Evolutionary conservation across 2,888 invertebrate genomes (phyloP), one percentile per base, ranked within the genome.

Genomic region (Netelia melanura): DNA sequence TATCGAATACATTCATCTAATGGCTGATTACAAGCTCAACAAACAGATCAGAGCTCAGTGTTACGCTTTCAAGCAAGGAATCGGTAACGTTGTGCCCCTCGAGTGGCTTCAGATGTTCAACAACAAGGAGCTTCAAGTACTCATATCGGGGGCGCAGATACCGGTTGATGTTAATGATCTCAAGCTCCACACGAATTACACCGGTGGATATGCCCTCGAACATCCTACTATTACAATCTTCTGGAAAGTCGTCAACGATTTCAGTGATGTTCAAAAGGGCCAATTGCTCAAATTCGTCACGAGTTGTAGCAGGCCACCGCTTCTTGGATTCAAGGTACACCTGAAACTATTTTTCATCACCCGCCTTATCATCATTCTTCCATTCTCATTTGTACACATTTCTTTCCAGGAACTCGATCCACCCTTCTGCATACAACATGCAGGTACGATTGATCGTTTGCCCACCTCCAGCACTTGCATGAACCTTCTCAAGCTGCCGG

Each of bases 381-480:
- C 21, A 79, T 71, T 65, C 54, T 30, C 1, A 61, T 25, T 71
- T 10, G 11, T 43, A 1, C 44, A 10, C 14, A 65, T 48, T 54
- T 81, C 62, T 68, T 87, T 86, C 1, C 91, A 98, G 97, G 99
- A 99, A 93, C 94, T 99, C 86, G 97, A 98, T 94, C 99, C 99
- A 11, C 97, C 98, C 1, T 99, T 99, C 94, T 98, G 98, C 92
- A 98, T 99, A 91, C 99, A 99, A 92, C 97, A 97, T 84, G 98
- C 98, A 79, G 99, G 98, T 11, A 96, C 96, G 68, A 97, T 97
- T 88, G 98, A 98, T 93, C 96, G 99, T 14, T 96, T 99, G 91
- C 99, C 99, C 0, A 98, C 99, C 11, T 98, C 99, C 9, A 98
- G 98, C 94, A 99, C 99, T 3, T 99, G 99, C 93, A 98, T 99